Evolutionary conservation across 2,797 vertebrate genomes (phyloP).

Genomic region (Pyrocephalus nanus): DNA sequence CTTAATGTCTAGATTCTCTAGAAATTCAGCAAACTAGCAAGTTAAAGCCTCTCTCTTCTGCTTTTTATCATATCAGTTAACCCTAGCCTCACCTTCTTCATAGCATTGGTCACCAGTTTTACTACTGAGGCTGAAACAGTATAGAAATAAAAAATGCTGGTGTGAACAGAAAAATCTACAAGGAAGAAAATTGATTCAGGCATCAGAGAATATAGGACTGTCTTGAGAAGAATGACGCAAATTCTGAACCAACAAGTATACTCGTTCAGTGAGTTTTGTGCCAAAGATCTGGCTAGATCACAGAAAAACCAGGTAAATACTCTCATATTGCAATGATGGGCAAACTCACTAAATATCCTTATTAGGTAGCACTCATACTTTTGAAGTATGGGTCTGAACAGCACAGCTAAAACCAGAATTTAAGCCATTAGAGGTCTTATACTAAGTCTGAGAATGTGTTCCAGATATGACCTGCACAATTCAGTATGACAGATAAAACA

Average conservation of each 20-base stretch:
- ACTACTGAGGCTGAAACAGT: neutral
- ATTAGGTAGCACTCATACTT: neutral
- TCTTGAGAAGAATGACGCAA: neutral
- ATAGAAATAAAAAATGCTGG: neutral
- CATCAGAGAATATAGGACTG: neutral
- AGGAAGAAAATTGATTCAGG: neutral
- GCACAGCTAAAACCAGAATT: neutral
- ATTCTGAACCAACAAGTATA: neutral
- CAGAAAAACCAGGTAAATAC: neutral
- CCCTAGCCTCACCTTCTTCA: neutral
- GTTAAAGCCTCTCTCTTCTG: neutral
- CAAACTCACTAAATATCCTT: neutral
- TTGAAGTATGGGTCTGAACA: neutral
- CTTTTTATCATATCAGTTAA: neutral
- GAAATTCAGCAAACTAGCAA: neutral
- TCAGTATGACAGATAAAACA: neutral
- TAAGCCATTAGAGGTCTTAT: neutral
- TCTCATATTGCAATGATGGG: fast-evolving
- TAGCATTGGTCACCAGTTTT: neutral
- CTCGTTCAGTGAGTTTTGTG: neutral
- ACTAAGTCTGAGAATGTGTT: neutral
- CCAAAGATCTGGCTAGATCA: neutral
- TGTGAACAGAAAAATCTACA: neutral
- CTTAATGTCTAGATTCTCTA: neutral
- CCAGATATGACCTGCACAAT: neutral